Conservation (phyloP, 1,140 invertebrate genomes). For the Episyrphus balteatus region DNA sequence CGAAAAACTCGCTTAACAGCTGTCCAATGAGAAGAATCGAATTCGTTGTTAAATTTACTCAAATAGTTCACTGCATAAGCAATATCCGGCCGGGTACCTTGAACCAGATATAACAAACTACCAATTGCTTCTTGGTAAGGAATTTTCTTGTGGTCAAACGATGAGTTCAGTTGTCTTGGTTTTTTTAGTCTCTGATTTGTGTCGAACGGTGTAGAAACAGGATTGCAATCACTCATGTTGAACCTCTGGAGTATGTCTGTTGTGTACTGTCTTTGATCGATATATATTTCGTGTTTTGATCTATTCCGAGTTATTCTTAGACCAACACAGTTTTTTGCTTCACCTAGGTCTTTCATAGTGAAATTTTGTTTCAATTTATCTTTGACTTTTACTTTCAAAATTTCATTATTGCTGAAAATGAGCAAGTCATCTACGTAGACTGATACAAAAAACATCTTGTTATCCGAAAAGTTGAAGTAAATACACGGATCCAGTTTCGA, state of each 20-base stretch:
- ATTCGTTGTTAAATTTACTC: constrained; percentile 15
- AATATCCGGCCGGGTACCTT: constrained; percentile 34
- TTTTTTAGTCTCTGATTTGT: constrained; percentile 4
- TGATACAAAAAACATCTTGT: constrained; percentile 16
- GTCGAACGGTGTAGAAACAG: constrained; percentile 11
- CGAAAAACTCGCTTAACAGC: constrained; percentile 22
- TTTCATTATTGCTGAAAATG: constrained; percentile 19
- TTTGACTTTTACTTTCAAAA: constrained; percentile 3
- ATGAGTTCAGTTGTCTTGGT: not conserved
- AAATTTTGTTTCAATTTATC: not conserved
- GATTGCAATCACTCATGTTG: constrained; percentile 25
- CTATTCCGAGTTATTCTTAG: constrained; percentile 1
- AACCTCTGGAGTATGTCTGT: constrained; percentile 10
- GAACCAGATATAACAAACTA: constrained; percentile 23
- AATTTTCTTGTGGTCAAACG: constrained; percentile 7
- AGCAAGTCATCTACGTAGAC: constrained; percentile 35
- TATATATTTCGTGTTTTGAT: constrained; percentile 12
- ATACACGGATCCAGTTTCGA: constrained; percentile 25
- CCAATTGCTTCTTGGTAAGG: constrained; percentile 24
- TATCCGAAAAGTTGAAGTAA: constrained; percentile 14
- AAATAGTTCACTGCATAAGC: constrained; percentile 17
- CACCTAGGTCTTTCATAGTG: constrained; percentile 6
- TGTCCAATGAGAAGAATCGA: constrained; percentile 16
- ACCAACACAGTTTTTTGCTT: constrained; percentile 2
- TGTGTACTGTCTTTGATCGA: constrained; percentile 15